phyloP scores from a whole-genome alignment of 2,888 invertebrate genomes.

The Megastigmus dorsalis region DNA sequence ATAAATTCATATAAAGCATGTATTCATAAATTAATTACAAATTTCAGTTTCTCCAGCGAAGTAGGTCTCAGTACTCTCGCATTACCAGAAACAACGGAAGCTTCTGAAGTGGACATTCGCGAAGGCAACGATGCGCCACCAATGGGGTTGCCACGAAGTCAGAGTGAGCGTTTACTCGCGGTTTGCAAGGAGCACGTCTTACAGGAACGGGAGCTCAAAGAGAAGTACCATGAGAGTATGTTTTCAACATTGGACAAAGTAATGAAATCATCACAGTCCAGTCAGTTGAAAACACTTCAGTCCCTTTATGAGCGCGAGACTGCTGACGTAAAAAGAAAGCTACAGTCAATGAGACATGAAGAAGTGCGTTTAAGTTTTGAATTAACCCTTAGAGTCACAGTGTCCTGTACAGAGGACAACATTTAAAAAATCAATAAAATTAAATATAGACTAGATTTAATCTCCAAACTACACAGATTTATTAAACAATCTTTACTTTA shows the following conservation, averaged over 20 bases:
- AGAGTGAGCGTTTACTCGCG: constrained; percentile 80
- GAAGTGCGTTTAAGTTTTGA: constrained; percentile 75
- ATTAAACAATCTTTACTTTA: too few relatives aligned
- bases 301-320: constrained; percentile 83
- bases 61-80: constrained; percentile 64
- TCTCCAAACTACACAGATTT: too few relatives aligned
- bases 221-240: constrained; percentile 89
- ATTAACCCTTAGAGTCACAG: too few relatives aligned
- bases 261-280: constrained; percentile 85
- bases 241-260: constrained; percentile 87
- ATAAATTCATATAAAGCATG: constrained; percentile 1
- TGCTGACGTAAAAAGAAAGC: constrained; percentile 84
- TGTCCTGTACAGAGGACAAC: too few relatives aligned
- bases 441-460: too few relatives aligned
- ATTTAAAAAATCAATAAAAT: too few relatives aligned
- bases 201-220: constrained; percentile 85
- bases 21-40: background rate
- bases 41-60: constrained; percentile 67
- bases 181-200: constrained; percentile 82
- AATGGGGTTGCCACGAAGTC: constrained; percentile 77
- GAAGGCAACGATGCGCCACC: constrained; percentile 76
- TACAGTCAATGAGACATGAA: constrained; percentile 88
- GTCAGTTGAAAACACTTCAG: constrained; percentile 86
- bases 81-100: constrained; percentile 74
- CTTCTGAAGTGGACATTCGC: constrained; percentile 72